phyloP scores from a whole-genome alignment of 2,113 vertebrate species.

The Aegotheles bennettii region DNA sequence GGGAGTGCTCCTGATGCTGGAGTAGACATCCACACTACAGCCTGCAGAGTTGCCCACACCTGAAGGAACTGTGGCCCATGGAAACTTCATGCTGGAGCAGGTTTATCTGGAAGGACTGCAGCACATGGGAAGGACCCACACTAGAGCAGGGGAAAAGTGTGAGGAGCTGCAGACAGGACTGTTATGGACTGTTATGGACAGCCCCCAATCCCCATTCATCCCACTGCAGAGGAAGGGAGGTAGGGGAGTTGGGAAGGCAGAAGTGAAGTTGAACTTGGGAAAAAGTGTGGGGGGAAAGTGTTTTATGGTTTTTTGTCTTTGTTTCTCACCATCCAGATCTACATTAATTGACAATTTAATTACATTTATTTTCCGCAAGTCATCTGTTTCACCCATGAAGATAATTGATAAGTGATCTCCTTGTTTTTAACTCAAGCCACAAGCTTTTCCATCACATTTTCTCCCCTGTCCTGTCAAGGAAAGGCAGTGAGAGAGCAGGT shows the following conservation, averaged over 20 bases:
- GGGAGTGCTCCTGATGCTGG: background rate
- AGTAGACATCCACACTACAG: background rate
- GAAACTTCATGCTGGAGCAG: background rate
- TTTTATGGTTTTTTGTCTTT: background rate
- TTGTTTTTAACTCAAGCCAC: background rate
- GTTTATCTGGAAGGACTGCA: background rate
- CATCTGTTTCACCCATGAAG: background rate
- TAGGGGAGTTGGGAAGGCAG: background rate
- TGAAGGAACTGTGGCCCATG: background rate
- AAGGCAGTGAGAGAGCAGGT: background rate
- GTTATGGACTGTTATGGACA: background rate
- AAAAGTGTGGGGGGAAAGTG: background rate
- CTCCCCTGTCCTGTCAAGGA: background rate
- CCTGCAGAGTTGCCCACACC: background rate
- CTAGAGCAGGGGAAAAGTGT: background rate
- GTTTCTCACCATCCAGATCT: background rate
- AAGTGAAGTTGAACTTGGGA: background rate
- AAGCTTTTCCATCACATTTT: background rate
- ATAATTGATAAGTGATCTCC: background rate
- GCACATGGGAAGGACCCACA: background rate
- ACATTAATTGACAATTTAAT: background rate
- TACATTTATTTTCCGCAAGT: background rate
- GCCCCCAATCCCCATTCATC: background rate
- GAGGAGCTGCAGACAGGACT: background rate
- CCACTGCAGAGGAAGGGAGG: accelerated